Percentiles rank a stretch among this genome's conserved stretches.
Conservation (phyloP, 2,113 vertebrate genomes). For the Dipodomys spectabilis region DNA sequence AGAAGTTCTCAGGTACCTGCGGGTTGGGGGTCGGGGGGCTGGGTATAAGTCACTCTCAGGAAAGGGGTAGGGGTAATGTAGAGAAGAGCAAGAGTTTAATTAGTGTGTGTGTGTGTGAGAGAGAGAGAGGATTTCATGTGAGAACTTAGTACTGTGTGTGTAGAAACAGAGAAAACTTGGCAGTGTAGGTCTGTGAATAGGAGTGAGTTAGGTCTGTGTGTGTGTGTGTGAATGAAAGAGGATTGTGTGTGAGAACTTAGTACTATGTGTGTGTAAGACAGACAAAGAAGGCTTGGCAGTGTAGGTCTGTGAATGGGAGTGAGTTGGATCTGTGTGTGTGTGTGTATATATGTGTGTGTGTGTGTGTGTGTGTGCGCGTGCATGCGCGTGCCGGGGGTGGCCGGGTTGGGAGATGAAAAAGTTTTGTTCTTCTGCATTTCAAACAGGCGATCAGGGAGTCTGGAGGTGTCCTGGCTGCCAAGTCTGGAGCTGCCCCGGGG, state of each 20-base stretch:
- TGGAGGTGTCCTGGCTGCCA: slow-evolving; percentile 72
- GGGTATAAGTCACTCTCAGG: background rate
- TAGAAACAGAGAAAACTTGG: background rate
- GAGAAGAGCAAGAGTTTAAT: background rate
- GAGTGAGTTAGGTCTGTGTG: background rate
- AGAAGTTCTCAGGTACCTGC: background rate
- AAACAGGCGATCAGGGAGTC: slow-evolving; percentile 70
- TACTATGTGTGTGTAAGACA: background rate
- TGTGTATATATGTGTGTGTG: background rate
- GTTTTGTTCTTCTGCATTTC: slow-evolving; percentile 65
- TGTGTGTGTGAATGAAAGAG: too few species aligned
- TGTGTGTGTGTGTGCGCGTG: background rate
- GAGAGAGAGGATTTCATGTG: background rate
- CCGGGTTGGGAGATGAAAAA: background rate
- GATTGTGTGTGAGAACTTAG: background rate
- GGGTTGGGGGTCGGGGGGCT: background rate
- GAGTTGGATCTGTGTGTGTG: background rate
- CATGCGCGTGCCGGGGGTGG: background rate
- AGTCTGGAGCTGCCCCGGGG: slow-evolving; percentile 70
- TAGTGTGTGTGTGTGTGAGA: background rate
- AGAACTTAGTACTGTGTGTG: background rate
- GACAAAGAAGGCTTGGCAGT: background rate
- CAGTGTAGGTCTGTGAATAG: too few species aligned
- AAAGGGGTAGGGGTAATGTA: background rate
- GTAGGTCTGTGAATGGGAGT: background rate